Percentiles rank a stretch among this genome's conserved stretches.
phyloP scores from a whole-genome alignment of 2,113 vertebrate genomes.

The Muntiacus reevesi region DNA sequence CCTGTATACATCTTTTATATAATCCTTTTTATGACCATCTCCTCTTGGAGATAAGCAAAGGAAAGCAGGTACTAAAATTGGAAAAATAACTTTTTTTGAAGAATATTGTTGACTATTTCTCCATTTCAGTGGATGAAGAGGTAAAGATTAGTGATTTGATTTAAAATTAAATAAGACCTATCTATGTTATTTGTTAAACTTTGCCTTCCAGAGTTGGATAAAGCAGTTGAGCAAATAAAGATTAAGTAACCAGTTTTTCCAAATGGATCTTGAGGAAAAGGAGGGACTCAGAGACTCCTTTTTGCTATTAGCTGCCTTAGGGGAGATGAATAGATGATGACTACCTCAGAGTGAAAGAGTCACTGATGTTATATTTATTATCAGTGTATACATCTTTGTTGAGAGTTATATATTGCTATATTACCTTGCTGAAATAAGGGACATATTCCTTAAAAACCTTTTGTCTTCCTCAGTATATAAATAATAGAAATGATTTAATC shows the following conservation, averaged over 20 bases:
- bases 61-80: not conserved
- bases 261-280: not conserved
- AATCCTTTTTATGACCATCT: not conserved
- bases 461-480: not conserved
- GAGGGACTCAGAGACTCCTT: not conserved
- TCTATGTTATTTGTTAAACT: not conserved
- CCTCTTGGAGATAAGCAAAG: not conserved
- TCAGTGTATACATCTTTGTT: not conserved
- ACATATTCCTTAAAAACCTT: not conserved
- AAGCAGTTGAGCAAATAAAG: not conserved
- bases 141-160: not conserved
- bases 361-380: not conserved
- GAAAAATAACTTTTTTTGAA: not conserved
- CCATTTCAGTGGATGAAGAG: not conserved
- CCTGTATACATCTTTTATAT: not conserved
- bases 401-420: not conserved
- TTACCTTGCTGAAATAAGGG: not conserved
- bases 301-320: not conserved
- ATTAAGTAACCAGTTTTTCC: not conserved
- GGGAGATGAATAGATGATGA: not conserved
- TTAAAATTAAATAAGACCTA: not conserved
- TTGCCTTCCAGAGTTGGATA: not conserved
- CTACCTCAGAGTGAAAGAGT: not conserved
- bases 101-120: not conserved
- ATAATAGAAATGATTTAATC: not conserved